Evolutionary conservation across 2,888 invertebrate genomes (phyloP).

Genomic region (Prostheceraeus crozeri): DNA sequence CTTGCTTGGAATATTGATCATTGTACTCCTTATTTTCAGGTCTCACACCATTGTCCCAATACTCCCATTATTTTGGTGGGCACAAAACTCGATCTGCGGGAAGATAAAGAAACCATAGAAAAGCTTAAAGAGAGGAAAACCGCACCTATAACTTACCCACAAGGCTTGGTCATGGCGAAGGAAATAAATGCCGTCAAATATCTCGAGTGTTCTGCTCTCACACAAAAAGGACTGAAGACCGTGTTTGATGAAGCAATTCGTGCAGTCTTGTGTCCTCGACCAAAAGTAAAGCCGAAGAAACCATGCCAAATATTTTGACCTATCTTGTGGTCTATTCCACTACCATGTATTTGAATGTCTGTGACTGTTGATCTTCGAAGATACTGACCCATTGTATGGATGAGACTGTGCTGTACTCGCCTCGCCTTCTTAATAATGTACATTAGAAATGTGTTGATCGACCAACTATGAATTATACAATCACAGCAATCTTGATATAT

Average conservation of each 20-base stretch:
- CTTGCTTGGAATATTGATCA: too few species aligned
- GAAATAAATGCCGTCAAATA: conserved; percentile 38
- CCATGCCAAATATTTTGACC: too few species aligned
- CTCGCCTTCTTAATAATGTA: too few species aligned
- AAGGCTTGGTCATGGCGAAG: conserved; percentile 36
- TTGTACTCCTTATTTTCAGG: too few species aligned
- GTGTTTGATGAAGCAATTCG: conserved; percentile 39
- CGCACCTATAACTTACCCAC: conserved; percentile 28
- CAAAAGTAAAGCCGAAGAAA: conserved; percentile 29
- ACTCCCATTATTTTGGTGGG: conserved; percentile 39
- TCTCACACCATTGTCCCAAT: conserved; percentile 38
- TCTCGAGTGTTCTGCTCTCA: conserved; percentile 38
- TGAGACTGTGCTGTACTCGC: too few species aligned
- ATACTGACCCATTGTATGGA: too few species aligned
- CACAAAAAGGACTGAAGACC: conserved; percentile 35
- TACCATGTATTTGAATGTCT: too few species aligned
- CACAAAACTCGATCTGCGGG: conserved; percentile 37
- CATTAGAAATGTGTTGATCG: too few species aligned
- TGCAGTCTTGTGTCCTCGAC: conserved; percentile 33
- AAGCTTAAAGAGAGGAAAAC: conserved; percentile 10
- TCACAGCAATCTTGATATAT: too few species aligned
- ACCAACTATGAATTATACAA: too few species aligned
- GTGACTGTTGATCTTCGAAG: too few species aligned
- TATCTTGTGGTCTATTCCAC: too few species aligned
- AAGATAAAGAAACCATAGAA: conserved; percentile 28